Percentiles rank a stretch among this genome's conserved stretches.
Conservation (phyloP, 2,888 invertebrate genomes). For the Perdita meconis region DNA sequence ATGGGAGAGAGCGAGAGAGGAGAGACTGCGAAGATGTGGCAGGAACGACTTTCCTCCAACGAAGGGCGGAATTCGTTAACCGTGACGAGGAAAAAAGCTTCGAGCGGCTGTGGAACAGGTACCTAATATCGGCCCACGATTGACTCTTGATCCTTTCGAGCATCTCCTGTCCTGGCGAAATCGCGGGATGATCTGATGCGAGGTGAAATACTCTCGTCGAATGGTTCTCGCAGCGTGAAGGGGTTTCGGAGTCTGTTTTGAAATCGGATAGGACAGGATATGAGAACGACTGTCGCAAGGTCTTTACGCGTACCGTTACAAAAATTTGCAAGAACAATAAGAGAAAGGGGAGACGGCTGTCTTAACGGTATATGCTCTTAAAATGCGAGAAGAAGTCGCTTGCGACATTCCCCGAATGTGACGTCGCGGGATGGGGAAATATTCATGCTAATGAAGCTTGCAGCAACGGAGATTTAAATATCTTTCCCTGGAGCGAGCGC, state of each 20-base stretch:
- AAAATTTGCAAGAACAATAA: conserved; percentile 26
- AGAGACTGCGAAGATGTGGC: conserved; percentile 41
- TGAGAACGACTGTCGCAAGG: background rate
- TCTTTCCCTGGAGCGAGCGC: too few species aligned
- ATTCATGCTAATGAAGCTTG: background rate
- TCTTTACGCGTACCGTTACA: too few species aligned
- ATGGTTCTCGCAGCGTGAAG: too few species aligned
- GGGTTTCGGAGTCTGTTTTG: too few species aligned
- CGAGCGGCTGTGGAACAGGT: conserved; percentile 4
- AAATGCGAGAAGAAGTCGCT: background rate
- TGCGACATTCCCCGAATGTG: background rate
- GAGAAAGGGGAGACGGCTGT: conserved; percentile 11
- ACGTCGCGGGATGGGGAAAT: background rate
- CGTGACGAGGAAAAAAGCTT: conserved; percentile 21
- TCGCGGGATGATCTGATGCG: background rate
- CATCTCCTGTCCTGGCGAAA: background rate
- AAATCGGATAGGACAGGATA: too few species aligned
- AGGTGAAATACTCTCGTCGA: too few species aligned
- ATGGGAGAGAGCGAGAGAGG: conserved; percentile 39
- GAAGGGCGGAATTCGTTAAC: conserved; percentile 40
- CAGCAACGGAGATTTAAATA: too few species aligned
- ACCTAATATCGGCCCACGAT: conserved; percentile 18
- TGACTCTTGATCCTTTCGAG: too few species aligned
- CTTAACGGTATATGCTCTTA: background rate
- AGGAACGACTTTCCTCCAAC: conserved; percentile 49